Evolutionary conservation across 2,797 vertebrate genomes (phyloP).

Genomic region (Sorex maritimensis): DNA sequence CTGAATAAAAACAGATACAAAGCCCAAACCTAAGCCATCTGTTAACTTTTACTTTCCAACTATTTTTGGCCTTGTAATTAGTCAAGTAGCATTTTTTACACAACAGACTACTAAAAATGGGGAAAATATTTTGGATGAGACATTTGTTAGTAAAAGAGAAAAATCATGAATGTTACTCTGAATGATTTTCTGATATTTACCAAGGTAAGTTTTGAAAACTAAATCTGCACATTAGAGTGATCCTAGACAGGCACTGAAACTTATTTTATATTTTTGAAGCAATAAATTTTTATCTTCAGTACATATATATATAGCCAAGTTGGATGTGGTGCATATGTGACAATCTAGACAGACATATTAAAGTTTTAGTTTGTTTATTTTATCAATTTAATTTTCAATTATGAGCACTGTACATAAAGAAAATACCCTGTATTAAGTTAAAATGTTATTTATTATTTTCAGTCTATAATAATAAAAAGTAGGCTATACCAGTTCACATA

Average conservation of each 20-base stretch:
- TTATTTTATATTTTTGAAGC: background rate
- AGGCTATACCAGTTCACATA: background rate
- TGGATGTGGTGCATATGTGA: background rate
- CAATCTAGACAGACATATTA: background rate
- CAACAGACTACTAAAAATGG: constrained; percentile 6
- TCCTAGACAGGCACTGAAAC: background rate
- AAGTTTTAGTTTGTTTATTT: background rate
- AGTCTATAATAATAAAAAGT: background rate
- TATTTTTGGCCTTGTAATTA: constrained; percentile 15
- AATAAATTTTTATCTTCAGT: background rate
- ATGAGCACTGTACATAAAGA: background rate
- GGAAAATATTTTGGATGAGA: background rate
- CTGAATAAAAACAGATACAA: too few species aligned
- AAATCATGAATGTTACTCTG: constrained; percentile 6
- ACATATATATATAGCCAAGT: background rate
- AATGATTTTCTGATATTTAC: background rate
- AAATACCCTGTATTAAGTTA: background rate
- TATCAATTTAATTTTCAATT: background rate
- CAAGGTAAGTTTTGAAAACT: constrained; percentile 3
- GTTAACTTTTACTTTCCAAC: background rate
- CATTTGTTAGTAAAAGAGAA: background rate
- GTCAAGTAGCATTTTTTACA: background rate
- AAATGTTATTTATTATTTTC: constrained; percentile 31
- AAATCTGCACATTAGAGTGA: constrained; percentile 20
- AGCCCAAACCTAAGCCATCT: constrained; percentile 1